Evolutionary conservation across 2,113 vertebrate genomes (phyloP).

Genomic region (Crotalus tigris): DNA sequence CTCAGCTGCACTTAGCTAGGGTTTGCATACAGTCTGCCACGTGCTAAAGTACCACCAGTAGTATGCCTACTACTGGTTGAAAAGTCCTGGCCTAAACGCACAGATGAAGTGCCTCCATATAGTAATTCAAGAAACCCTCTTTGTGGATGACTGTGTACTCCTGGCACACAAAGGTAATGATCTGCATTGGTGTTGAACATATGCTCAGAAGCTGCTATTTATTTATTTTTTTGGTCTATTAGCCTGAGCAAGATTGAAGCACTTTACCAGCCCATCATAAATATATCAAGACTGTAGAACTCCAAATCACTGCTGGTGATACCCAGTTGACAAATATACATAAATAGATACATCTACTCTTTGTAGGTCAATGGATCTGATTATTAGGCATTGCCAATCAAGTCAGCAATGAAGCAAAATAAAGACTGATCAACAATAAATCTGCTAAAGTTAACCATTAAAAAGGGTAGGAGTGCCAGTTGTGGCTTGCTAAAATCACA

Average conservation of each 20-base stretch:
- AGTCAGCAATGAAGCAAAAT: slow-evolving; percentile 32
- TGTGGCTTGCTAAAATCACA: background rate
- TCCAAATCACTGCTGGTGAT: background rate
- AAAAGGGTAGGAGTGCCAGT: background rate
- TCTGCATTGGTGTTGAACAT: background rate
- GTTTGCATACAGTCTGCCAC: too few species aligned
- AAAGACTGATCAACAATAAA: slow-evolving; percentile 18
- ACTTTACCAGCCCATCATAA: background rate
- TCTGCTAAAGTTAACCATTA: background rate
- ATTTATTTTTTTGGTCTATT: background rate
- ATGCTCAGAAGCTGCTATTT: background rate
- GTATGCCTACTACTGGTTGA: too few species aligned
- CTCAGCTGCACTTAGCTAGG: too few species aligned
- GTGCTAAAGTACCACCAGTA: too few species aligned
- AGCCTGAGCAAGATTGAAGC: background rate
- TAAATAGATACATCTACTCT: background rate
- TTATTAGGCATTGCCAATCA: slow-evolving; percentile 6
- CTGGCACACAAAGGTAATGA: background rate
- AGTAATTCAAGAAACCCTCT: background rate
- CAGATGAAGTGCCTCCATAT: background rate
- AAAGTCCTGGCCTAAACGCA: too few species aligned
- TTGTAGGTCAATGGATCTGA: background rate
- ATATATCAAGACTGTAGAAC: background rate
- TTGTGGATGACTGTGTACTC: background rate
- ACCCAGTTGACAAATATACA: background rate